Evolutionary conservation across 2,113 vertebrate genomes (phyloP).

Genomic region (Phrynosoma platyrhinos): DNA sequence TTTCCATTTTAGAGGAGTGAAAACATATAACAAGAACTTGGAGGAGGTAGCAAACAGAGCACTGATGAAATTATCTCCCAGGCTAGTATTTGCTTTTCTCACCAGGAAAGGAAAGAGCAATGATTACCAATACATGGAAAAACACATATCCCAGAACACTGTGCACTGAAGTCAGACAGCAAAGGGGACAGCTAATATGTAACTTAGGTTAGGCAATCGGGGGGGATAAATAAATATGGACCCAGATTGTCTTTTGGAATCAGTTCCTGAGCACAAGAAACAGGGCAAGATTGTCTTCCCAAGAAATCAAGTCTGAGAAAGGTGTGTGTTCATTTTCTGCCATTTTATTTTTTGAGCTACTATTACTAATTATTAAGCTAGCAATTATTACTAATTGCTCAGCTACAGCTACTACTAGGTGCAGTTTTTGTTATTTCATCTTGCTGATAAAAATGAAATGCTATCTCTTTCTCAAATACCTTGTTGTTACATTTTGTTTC

Average conservation of each 20-base stretch:
- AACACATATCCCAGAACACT: constrained; percentile 69
- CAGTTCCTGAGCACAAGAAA: constrained; percentile 19
- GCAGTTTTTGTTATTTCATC: too few relatives aligned
- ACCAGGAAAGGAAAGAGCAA: background rate
- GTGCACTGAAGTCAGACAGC: constrained; percentile 38
- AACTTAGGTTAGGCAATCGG: constrained; percentile 53
- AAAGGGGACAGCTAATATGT: constrained; percentile 33
- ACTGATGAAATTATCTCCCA: constrained; percentile 49
- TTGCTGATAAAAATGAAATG: too few relatives aligned
- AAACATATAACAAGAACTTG: rapidly evolving
- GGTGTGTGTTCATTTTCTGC: constrained; percentile 52
- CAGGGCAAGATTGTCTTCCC: background rate
- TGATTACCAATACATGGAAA: constrained; percentile 70
- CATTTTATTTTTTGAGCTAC: background rate
- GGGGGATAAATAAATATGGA: constrained; percentile 50
- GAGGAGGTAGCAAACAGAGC: background rate
- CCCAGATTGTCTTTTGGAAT: background rate
- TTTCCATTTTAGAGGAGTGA: background rate
- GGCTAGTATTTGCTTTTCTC: constrained; percentile 47
- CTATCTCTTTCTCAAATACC: background rate
- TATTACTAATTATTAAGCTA: too few relatives aligned
- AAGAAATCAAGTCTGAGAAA: constrained; percentile 45
- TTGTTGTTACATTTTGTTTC: background rate
- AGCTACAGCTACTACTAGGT: too few relatives aligned
- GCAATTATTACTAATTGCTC: too few relatives aligned